Evolutionary conservation across 30 jellyfish, hydroid and myxozoan species (phyloP), one percentile per base, ranked within the genome.

Genomic region (Chrysaora quinquecirrha): DNA sequence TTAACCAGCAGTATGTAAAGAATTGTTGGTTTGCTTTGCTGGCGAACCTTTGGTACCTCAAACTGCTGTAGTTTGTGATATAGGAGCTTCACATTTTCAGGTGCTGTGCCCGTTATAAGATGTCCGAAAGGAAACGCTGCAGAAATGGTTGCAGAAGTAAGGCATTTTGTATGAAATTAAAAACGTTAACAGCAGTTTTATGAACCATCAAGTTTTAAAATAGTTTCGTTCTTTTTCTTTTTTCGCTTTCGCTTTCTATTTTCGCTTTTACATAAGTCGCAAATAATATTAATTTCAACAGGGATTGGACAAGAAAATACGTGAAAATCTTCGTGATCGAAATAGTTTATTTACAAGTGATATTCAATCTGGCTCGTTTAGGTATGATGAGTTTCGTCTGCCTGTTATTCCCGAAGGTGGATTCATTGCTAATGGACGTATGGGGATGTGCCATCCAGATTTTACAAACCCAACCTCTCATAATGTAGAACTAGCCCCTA

Each of bases 81-180:
- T n/a, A n/a, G n/a, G n/a, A n/a, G n/a, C 3, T 19, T 46, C 71
- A 58, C 7, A 25, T 22, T 56, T 50, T 19, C 61, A 93, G 98
- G 97, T 19, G 85, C 95, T 30, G 95, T 91, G 22, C 98, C 98
- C 1, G 90, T 86, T 32, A 93, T 86, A 38, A 75, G 98, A 67
- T 86, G 98, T 38, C 96, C 98, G 24, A 80, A 76, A 33, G 98
- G 97, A 49, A 93, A 93, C 48, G 97, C 97, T 0, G 97, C 97
- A 2, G 97, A 86, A 56, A 86, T 93, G 93, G 96, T 93, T n/a
- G 97, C 98, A 30, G 98, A 93, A 95, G 97, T 93, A 64, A 65
- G 79, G 22, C 65, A 50, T 7, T 76, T 30, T 3, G 14, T 73
- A 38, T 23, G 25, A 18, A n/a, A 4, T 14, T 63, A 18, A 20